phyloP scores from a whole-genome alignment of 2,888 invertebrate genomes.

The Amphipyra berbera region DNA sequence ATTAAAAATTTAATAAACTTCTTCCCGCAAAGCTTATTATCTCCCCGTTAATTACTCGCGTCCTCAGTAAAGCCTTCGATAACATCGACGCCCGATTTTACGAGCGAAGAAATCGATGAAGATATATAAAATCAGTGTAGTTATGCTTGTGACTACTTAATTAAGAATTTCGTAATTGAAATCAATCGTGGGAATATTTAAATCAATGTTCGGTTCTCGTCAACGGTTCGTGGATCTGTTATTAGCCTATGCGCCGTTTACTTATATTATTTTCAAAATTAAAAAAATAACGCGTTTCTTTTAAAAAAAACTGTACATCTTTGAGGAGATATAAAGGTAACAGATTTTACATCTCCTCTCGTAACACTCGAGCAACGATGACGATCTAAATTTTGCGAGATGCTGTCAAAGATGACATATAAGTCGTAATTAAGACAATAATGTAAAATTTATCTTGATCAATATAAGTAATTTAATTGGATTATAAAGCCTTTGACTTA shows the following conservation, averaged over 20 bases:
- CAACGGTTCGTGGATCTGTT: not conserved
- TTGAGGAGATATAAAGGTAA: not conserved
- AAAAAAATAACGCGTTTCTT: no score
- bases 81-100: slow-evolving; percentile 63
- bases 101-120: slow-evolving; percentile 61
- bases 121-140: slow-evolving; percentile 54
- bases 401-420: slow-evolving; percentile 66
- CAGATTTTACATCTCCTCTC: slow-evolving; percentile 1
- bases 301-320: no score
- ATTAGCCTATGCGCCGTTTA: not conserved
- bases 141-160: slow-evolving; percentile 48
- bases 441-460: slow-evolving; percentile 70
- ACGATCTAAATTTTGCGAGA: slow-evolving; percentile 43
- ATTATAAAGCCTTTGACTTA: slow-evolving; percentile 73
- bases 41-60: slow-evolving; percentile 59
- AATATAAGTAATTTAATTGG: slow-evolving; percentile 75
- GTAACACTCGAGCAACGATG: slow-evolving; percentile 29
- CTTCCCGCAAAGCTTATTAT: slow-evolving; percentile 62
- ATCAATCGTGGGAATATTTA: slow-evolving; percentile 53
- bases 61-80: slow-evolving; percentile 53
- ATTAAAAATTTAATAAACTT: slow-evolving; percentile 67
- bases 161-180: slow-evolving; percentile 56
- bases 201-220: slow-evolving; percentile 19
- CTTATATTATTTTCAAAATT: not conserved
- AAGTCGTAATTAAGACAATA: slow-evolving; percentile 72